Conservation (phyloP, 1,140 invertebrate species). For the Drosophila lini region DNA sequence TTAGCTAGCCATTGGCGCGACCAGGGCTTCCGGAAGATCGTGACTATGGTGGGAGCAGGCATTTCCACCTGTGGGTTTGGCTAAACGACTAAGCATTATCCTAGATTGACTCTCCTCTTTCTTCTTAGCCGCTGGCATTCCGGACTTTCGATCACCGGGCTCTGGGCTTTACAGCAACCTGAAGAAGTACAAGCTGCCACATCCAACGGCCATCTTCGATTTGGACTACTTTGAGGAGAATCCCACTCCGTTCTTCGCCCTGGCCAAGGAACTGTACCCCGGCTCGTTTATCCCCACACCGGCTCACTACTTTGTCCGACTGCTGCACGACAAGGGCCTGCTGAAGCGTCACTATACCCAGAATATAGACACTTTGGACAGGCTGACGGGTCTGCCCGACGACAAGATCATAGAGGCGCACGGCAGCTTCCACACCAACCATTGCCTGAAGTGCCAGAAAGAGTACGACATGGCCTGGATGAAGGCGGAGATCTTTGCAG, state of each 20-base stretch:
- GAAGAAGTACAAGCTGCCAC: conserved; percentile 94
- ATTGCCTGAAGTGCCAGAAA: conserved; percentile 91
- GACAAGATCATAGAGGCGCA: conserved; percentile 97
- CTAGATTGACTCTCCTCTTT: conserved; percentile 66
- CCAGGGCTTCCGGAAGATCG: conserved; percentile 92
- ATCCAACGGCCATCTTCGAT: conserved; percentile 98
- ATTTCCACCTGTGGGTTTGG: conserved; percentile 94
- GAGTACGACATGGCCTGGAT: conserved; percentile 93
- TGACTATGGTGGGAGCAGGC: conserved; percentile 97
- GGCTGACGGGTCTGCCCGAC: conserved; percentile 92
- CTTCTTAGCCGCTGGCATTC: conserved; percentile 95
- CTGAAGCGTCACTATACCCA: conserved; percentile 94
- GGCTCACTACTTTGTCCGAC: conserved; percentile 93
- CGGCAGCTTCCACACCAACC: conserved; percentile 95
- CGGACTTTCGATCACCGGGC: conserved; percentile 95
- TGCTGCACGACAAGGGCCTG: conserved; percentile 92
- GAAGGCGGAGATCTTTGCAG: conserved; percentile 89
- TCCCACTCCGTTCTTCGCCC: conserved; percentile 93
- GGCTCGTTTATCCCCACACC: conserved; percentile 92
- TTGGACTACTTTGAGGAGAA: conserved; percentile 92
- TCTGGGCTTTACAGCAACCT: conserved; percentile 97
- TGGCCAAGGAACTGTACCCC: conserved; percentile 94
- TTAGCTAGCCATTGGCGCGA: conserved; percentile 90
- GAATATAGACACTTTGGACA: conserved; percentile 97
- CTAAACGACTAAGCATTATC: background rate